Base-by-base conservation (phyloP, 2,113 vertebrate species). In the Ceuthmochares aereus region DNA sequence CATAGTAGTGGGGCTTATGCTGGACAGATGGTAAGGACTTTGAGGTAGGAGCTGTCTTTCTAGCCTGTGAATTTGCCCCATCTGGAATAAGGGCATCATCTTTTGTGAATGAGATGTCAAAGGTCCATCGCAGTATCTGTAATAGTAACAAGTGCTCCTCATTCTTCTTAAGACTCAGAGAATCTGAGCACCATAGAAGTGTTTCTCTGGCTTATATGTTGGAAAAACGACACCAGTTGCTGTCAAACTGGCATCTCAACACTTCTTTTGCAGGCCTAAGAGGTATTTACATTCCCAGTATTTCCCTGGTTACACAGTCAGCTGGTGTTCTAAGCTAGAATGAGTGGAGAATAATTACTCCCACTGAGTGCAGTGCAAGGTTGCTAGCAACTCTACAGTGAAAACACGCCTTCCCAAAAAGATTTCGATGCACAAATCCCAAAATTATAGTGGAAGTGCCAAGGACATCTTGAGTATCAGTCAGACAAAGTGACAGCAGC, bases 1-100 rank as follows among this genome's bases (percentile, higher is more conserved):
- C 22, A 30, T 10, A 37, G 9, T 12, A 4, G 2, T 23, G n/a
- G 13, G 27, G 7, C 5, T 69, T 29, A 34, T 37, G 25, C 36
- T 69, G 75, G 27, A 27, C 45, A 52, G 34, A 6, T n/a, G 85
- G 10, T 55, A 49, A 70, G 37, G 25, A 30, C 8, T 75, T 52
- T 21, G n/a, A 63, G 19, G 13, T 22, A 72, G 26, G 37, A 62
- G 4, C 37, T 74, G 34, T 54, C 55, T 29, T 78, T 54, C 34
- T 75, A 40, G 6, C 6, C 20, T 51, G 29, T 0, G 0, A 5
- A 64, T 67, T 10, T 78, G 14, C 62, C 9, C 4, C 12, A 2
- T 54, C 32, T 76, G 27, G 40, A 76, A 36, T 36, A 36, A 56
- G 6, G 11, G 30, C 13, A 40, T 64, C 12, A 36, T 64, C 6